These are phyloP conservation scores for Chelonus formosanus DNA, from an alignment of 2,888 invertebrate genomes.

Conservation along the genomic window DNA sequence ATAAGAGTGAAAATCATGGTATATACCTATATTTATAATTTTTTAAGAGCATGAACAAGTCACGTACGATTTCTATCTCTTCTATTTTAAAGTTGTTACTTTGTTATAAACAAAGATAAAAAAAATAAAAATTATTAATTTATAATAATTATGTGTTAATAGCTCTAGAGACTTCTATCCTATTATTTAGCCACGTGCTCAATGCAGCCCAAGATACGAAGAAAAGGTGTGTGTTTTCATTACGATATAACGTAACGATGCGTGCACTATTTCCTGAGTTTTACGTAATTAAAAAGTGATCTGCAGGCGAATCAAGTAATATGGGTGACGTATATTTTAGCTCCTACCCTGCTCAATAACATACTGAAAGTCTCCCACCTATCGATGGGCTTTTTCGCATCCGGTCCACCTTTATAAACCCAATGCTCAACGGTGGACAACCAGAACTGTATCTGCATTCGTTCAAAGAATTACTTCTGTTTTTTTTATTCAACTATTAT, in stretches of 20 bases:
- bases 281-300: constrained; percentile 26
- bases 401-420: constrained; percentile 61
- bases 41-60: too few species aligned
- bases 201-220: too few species aligned
- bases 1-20: too few species aligned
- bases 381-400: constrained; percentile 54
- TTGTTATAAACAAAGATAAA: too few species aligned
- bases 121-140: too few species aligned
- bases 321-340: not conserved
- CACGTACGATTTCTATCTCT: too few species aligned
- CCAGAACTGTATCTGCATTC: constrained; percentile 58
- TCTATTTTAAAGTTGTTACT: too few species aligned
- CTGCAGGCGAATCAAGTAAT: constrained; percentile 5
- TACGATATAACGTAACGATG: constrained; percentile 22
- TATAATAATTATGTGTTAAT: too few species aligned
- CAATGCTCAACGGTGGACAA: constrained; percentile 51
- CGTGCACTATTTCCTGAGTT: constrained; percentile 26
- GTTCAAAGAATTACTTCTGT: constrained; percentile 42
- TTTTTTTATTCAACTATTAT: constrained; percentile 43
- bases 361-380: constrained; percentile 45
- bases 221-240: constrained; percentile 30
- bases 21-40: too few species aligned
- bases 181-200: too few species aligned
- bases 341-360: constrained; percentile 18
- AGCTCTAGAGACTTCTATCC: too few species aligned